These are phyloP conservation scores for Lithobius niger DNA, from an alignment of 1,140 invertebrate genomes.

Conservation along the genomic window DNA sequence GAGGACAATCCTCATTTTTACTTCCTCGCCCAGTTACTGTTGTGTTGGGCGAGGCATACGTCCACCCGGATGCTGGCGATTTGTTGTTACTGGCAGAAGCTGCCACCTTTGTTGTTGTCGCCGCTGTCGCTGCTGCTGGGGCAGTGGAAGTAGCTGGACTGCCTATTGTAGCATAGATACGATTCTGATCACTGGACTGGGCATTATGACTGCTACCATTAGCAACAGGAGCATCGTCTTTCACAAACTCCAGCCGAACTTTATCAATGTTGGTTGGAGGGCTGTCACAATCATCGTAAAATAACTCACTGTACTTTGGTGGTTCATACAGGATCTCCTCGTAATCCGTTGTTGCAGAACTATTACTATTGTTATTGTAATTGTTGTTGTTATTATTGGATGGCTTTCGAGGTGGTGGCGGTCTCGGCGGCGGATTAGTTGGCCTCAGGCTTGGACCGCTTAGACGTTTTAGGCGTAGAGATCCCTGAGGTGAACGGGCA, in stretches of 20 bases:
- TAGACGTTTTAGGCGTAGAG: conserved; percentile 63
- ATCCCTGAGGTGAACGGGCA: conserved; percentile 34
- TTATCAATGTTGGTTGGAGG: conserved; percentile 10
- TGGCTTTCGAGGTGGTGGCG: conserved; percentile 28
- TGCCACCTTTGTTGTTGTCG: not conserved
- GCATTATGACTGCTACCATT: not conserved
- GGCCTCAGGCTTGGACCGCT: conserved; percentile 44
- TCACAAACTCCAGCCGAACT: conserved; percentile 11
- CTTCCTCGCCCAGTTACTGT: not conserved
- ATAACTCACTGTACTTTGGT: conserved; percentile 9
- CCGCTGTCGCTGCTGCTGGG: not conserved
- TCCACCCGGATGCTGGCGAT: not conserved
- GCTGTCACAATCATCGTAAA: conserved; percentile 15
- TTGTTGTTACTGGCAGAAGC: not conserved
- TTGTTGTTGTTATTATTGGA: conserved; percentile 1
- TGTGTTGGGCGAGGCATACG: not conserved
- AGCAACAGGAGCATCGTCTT: not conserved
- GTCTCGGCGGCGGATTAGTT: conserved; percentile 47
- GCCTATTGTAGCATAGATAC: not conserved
- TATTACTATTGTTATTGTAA: not conserved
- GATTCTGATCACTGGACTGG: not conserved
- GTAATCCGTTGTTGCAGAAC: not conserved
- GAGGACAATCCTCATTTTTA: not conserved
- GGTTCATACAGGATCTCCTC: conserved; percentile 2
- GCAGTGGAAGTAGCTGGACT: not conserved